Base-by-base conservation (phyloP, 2,113 vertebrate species). In the Lepisosteus osseus region DNA sequence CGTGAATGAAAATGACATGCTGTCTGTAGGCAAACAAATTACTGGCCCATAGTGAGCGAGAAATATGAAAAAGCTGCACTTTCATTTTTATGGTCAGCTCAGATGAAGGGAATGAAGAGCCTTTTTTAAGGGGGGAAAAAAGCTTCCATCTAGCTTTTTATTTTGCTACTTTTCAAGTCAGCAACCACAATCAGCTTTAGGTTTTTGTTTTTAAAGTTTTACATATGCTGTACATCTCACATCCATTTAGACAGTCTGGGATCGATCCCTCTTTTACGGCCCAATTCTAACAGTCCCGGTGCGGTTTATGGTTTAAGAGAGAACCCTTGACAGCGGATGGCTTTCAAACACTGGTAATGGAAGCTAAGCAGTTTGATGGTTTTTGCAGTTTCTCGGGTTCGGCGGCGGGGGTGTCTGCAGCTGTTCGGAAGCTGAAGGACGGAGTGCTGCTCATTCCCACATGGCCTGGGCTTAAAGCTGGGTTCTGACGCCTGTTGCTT, bases 301-400 rank as follows among this genome's bases (percentile, higher is more conserved):
- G 82, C 84, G 45, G 42, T 56, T 88, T 83, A 77, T 9, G 87
- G 87, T 86, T 81, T 86, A 81, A 67, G 80, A 76, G 78, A 79
- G 69, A 64, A 54, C 9, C 5, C 69, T 70, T 69, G 73, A 76
- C 65, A 54, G 80, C 79, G 70, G 59, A 65, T 77, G 92, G 86
- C 81, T 74, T 84, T 99, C 95, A 98, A 90, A 99, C 97, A 80
- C 97, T 98, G 87, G 97, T 99, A 88, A 99, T 97, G 80, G 97
- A 98, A 73, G 97, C 97, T 89, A 99, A 92, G 90, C 97, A 99
- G 93, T 93, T 97, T 80, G 95, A 91, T 83, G 97, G 93, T 91
- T 98, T 98, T 90, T 95, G 97, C 79, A 99, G 91, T 86, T 98
- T 99, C 85, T 99, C 96, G n/a, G 94, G 89, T 78, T 97, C 95